Base-by-base conservation (phyloP, 2,888 invertebrate genomes). In the Arge pagana region DNA sequence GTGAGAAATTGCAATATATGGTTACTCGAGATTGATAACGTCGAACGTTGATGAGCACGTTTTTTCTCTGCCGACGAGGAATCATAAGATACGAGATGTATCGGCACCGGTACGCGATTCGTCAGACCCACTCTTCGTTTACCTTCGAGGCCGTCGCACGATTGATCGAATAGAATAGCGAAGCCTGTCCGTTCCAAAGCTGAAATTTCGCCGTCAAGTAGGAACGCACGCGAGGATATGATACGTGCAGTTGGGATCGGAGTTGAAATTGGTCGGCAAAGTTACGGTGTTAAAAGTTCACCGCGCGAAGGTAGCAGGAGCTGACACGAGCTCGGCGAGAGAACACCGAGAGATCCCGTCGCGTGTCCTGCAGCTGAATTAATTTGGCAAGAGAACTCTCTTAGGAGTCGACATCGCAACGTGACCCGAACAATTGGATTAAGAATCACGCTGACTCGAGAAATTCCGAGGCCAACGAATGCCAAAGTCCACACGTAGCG, bases 261-360 rank as follows among this genome's bases (percentile, higher is more conserved):
- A 51, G 43, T 51, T 28, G 51, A 28, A 35, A 51, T 51, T 51
- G 42, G 36, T 30, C 19, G n/a, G 16, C 23, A 54, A 51, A 59
- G 59, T 57, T 60, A 60, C 56, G 55, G 57, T 51, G 53, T 57
- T 61, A 50, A 57, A 23, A 45, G 33, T 45, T 33, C 33, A 16
- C n/a, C n/a, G 45, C 23, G 11, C 19, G 33, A 33, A 31, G 8
- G 28, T 10, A 8, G 28, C 28, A 26, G 28, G 28, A 10, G 45
- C 35, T 45, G 45, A 45, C 31, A 45, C 45, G 21, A 11, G 33
- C 23, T 15, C 4, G 15, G 33, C 19, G 8, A 15, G 33, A 15
- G 18, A 31, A 45, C 21, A 15, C 33, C 23, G 33, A 15, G 33
- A 35, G 24, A 21, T 45, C 23, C 23, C 45, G 23, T 45, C 45